Evolutionary conservation across 1,140 invertebrate species (phyloP).

Genomic region (Nasonia vitripennis): DNA sequence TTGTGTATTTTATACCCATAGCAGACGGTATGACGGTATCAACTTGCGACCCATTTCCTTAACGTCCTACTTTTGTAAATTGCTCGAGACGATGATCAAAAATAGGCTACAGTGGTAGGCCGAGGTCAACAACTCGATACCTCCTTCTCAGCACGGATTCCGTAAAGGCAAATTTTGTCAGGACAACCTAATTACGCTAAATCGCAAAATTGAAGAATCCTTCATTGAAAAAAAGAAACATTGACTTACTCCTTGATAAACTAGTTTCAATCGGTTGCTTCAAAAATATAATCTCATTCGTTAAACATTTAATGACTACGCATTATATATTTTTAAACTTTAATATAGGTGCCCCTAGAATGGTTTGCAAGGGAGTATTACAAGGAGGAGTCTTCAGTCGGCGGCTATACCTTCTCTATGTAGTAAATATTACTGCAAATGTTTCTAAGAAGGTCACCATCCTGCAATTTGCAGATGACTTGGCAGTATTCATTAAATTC

Average conservation of each 20-base stretch:
- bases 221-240: not conserved
- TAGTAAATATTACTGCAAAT: not conserved
- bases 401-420: conserved; percentile 31
- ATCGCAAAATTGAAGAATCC: not conserved
- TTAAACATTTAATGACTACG: not conserved
- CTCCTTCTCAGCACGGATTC: not conserved
- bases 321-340: not conserved
- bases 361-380: not conserved
- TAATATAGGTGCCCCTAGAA: not conserved
- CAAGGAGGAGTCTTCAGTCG: conserved; percentile 42
- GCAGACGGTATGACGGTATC: not conserved
- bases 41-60: not conserved
- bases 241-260: not conserved
- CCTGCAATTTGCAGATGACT: conserved; percentile 23
- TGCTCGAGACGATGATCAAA: not conserved
- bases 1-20: too few species aligned
- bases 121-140: not conserved
- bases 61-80: not conserved
- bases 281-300: not conserved
- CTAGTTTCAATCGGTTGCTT: not conserved
- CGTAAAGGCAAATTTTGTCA: conserved; percentile 1
- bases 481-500: not conserved
- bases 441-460: not conserved
- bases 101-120: not conserved
- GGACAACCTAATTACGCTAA: not conserved